Evolutionary conservation across 1,140 invertebrate genomes (phyloP).

Genomic region (Sogatella furcifera): DNA sequence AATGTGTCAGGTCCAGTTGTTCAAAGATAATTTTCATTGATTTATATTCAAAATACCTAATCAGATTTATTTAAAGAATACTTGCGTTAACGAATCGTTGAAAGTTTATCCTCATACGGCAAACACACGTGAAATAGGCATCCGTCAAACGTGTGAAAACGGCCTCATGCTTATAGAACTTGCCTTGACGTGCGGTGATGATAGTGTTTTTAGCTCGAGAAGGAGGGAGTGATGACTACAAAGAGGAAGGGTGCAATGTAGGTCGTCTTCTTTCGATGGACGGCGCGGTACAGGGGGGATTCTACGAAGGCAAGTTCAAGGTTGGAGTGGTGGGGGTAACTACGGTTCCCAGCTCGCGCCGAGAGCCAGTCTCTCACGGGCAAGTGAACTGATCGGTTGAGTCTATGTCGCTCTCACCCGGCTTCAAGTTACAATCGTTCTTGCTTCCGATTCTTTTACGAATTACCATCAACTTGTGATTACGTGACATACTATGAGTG

Average conservation of each 20-base stretch:
- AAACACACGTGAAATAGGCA: no score
- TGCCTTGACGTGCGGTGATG: no score
- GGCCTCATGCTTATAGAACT: no score
- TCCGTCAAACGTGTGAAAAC: no score
- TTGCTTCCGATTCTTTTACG: slow-evolving; percentile 3
- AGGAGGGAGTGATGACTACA: background rate
- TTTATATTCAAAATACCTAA: no score
- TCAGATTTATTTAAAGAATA: no score
- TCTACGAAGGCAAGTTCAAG: slow-evolving; percentile 19
- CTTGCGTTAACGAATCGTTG: no score
- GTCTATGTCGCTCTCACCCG: background rate
- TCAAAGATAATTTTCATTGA: no score
- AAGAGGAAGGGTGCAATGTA: slow-evolving; percentile 21
- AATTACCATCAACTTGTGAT: background rate
- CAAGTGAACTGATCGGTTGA: background rate
- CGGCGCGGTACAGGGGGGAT: no score
- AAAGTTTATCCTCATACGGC: no score
- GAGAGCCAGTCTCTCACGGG: background rate
- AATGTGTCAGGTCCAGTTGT: no score
- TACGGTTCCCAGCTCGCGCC: background rate
- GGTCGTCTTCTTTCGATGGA: slow-evolving; percentile 11
- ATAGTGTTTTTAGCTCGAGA: background rate
- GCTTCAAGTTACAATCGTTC: slow-evolving; percentile 8
- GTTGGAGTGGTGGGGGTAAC: slow-evolving; percentile 14
- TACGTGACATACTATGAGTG: background rate